phyloP scores from a whole-genome alignment of 2,113 vertebrate genomes.

The Apeltes quadracus region DNA sequence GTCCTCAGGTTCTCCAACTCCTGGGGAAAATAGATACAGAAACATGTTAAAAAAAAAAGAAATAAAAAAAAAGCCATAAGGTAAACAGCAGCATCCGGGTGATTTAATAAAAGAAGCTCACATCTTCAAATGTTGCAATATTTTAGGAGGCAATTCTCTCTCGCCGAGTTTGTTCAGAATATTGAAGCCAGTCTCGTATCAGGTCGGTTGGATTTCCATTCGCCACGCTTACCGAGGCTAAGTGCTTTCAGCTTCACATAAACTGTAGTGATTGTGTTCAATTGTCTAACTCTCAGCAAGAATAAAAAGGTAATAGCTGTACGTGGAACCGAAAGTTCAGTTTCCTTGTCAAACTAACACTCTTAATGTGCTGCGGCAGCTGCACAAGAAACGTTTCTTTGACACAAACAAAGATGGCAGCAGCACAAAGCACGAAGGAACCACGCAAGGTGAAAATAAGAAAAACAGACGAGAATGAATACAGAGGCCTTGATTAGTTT shows the following conservation, averaged over 20 bases:
- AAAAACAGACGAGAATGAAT: not conserved
- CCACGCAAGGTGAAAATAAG: not conserved
- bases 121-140: not conserved
- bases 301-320: not conserved
- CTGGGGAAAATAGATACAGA: conserved; percentile 65
- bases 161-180: not conserved
- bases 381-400: not conserved
- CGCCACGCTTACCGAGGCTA: not conserved
- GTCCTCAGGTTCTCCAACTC: conserved; percentile 94
- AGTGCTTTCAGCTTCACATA: not conserved
- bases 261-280: no score
- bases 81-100: not conserved
- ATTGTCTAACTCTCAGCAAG: not conserved
- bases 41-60: not conserved
- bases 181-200: not conserved
- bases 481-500: not conserved
- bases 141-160: not conserved
- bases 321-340: not conserved
- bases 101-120: not conserved
- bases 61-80: not conserved
- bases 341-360: not conserved
- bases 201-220: not conserved
- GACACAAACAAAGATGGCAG: not conserved
- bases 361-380: not conserved
- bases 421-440: not conserved